Conservation (phyloP, 2,113 vertebrate genomes). For the Pterocles burchelli region DNA sequence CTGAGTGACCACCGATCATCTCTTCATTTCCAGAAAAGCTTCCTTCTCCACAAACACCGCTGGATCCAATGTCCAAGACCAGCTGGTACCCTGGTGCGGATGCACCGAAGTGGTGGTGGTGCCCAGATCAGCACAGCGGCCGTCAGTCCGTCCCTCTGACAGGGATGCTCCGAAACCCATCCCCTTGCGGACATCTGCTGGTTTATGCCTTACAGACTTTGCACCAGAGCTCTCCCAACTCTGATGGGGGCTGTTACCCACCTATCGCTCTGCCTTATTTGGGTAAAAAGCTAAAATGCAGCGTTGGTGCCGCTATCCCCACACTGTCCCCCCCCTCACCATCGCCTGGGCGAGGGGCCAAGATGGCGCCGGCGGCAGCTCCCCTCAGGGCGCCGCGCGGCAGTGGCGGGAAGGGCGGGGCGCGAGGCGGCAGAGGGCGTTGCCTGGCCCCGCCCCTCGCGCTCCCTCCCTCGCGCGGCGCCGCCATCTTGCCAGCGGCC, state of each 20-base stretch:
- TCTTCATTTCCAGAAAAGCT: background rate
- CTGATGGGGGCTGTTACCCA: background rate
- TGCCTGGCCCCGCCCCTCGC: background rate
- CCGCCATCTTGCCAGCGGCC: slow-evolving; percentile 72
- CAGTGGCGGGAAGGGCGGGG: background rate
- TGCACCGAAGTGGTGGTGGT: fast-evolving
- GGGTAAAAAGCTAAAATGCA: background rate
- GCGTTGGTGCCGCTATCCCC: fast-evolving
- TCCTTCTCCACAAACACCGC: background rate
- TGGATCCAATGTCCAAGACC: background rate
- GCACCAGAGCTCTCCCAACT: fast-evolving
- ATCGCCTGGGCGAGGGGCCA: background rate
- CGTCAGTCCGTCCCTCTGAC: background rate
- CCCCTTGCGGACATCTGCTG: fast-evolving
- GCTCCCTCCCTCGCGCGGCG: background rate
- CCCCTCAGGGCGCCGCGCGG: background rate
- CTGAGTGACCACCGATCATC: background rate
- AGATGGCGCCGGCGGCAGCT: background rate
- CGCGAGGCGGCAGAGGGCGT: background rate
- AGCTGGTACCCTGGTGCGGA: fast-evolving
- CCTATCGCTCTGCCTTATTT: background rate
- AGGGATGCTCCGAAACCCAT: fast-evolving
- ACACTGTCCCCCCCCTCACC: background rate
- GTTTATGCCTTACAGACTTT: fast-evolving
- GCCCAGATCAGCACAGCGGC: fast-evolving